A percentile compares a stretch with the other conserved stretches of the same genome.
Conservation (phyloP, 2,113 vertebrate genomes). For the Pseudorhombus dupliciocellatus region DNA sequence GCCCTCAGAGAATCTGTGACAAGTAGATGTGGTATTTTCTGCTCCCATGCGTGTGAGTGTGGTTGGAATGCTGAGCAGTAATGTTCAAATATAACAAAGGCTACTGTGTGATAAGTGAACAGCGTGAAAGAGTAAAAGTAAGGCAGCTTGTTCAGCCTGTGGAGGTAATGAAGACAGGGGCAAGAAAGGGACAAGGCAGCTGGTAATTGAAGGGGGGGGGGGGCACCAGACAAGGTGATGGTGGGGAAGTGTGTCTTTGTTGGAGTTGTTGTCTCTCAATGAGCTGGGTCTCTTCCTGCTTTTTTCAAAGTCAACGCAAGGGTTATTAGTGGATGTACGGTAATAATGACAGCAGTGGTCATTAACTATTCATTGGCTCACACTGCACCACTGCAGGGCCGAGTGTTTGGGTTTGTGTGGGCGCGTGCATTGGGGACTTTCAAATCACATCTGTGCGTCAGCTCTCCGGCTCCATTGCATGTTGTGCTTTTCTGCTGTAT, state of each 20-base stretch:
- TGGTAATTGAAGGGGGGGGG: slow-evolving; percentile 10
- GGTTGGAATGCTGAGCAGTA: neutral
- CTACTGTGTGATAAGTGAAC: neutral
- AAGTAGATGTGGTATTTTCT: neutral
- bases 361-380: slow-evolving; percentile 78
- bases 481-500: slow-evolving; percentile 4
- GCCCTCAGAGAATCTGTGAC: neutral
- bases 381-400: neutral
- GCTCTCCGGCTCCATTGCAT: slow-evolving; percentile 6
- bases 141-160: neutral
- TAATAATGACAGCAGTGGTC: slow-evolving; percentile 56
- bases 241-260: slow-evolving; percentile 28
- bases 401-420: slow-evolving; percentile 18
- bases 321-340: slow-evolving; percentile 47
- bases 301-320: slow-evolving; percentile 69
- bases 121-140: slow-evolving; percentile 8
- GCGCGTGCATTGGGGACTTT: slow-evolving; percentile 1
- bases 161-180: neutral
- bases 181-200: neutral
- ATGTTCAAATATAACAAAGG: neutral
- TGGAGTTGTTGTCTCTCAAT: slow-evolving; percentile 28
- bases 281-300: slow-evolving; percentile 31
- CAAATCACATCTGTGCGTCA: slow-evolving; percentile 33
- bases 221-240: neutral
- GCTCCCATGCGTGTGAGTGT: neutral